Evolutionary conservation across 2,113 vertebrate species (phyloP).

Genomic region (Pelmatolapia mariae): DNA sequence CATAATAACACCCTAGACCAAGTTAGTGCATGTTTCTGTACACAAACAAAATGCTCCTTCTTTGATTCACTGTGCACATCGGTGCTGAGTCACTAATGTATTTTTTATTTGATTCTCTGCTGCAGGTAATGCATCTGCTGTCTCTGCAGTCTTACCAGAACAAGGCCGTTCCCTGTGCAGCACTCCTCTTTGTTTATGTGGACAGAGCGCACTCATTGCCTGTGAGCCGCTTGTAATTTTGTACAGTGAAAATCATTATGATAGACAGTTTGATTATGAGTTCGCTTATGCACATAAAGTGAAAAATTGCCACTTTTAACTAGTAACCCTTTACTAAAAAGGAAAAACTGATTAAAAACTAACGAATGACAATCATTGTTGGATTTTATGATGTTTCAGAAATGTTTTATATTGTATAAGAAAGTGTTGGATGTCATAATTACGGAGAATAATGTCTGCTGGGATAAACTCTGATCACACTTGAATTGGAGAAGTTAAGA

Average conservation of each 20-base stretch:
- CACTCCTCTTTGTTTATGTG: constrained; percentile 80
- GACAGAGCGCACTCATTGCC: constrained; percentile 78
- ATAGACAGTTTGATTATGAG: neutral
- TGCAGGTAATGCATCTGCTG: constrained; percentile 77
- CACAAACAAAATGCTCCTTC: neutral
- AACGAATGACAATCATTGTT: neutral
- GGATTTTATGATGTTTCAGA: neutral
- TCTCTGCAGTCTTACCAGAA: constrained; percentile 75
- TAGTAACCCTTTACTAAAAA: neutral
- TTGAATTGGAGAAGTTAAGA: neutral
- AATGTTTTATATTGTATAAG: neutral
- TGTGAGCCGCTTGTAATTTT: constrained; percentile 64
- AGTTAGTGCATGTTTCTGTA: constrained; percentile 47
- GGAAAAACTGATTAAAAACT: neutral
- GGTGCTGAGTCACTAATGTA: constrained; percentile 23
- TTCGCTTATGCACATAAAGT: accelerated
- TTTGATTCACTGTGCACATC: neutral
- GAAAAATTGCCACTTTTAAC: neutral
- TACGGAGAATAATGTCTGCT: neutral
- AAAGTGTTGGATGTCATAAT: neutral
- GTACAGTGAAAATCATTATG: neutral
- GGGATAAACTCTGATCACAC: neutral
- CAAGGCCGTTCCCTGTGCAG: constrained; percentile 74
- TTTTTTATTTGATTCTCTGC: neutral
- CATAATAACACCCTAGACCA: constrained; percentile 70